Conservation (phyloP, 2,888 invertebrate species). For the Scotopteryx bipunctaria region DNA sequence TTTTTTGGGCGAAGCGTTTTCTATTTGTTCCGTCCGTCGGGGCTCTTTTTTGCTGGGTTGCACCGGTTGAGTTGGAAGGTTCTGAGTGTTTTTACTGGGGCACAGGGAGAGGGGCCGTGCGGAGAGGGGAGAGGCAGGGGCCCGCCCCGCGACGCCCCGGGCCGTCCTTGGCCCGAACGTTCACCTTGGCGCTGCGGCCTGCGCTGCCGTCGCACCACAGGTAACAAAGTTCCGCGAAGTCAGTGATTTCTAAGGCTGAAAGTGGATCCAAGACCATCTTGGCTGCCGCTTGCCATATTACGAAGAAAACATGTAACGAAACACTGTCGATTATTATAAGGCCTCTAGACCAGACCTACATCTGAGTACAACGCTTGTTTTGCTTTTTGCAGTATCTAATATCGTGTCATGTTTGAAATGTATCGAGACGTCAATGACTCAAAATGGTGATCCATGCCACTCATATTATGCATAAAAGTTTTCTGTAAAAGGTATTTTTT, state of each 20-base stretch:
- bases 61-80: slow-evolving; percentile 73
- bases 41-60: slow-evolving; percentile 78
- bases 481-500: neutral
- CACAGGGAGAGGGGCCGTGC: slow-evolving; percentile 46
- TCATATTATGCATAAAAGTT: neutral
- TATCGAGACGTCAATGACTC: slow-evolving; percentile 39
- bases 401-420: slow-evolving; percentile 40
- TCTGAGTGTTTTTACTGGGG: slow-evolving; percentile 73
- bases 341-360: slow-evolving; percentile 36
- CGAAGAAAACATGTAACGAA: slow-evolving; percentile 29
- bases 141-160: slow-evolving; percentile 69
- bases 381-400: slow-evolving; percentile 59
- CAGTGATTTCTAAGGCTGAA: slow-evolving; percentile 81
- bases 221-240: slow-evolving; percentile 83
- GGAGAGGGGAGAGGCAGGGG: slow-evolving; percentile 49
- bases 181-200: slow-evolving; percentile 78
- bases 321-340: slow-evolving; percentile 23
- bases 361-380: slow-evolving; percentile 43
- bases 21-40: slow-evolving; percentile 74
- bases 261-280: slow-evolving; percentile 68
- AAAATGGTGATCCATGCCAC: slow-evolving; percentile 76
- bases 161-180: slow-evolving; percentile 82
- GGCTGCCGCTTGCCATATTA: slow-evolving; percentile 27
- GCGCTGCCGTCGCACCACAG: slow-evolving; percentile 65
- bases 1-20: slow-evolving; percentile 70